Conservation (phyloP, 2,113 vertebrate species). For the Dasyornis broadbenti region DNA sequence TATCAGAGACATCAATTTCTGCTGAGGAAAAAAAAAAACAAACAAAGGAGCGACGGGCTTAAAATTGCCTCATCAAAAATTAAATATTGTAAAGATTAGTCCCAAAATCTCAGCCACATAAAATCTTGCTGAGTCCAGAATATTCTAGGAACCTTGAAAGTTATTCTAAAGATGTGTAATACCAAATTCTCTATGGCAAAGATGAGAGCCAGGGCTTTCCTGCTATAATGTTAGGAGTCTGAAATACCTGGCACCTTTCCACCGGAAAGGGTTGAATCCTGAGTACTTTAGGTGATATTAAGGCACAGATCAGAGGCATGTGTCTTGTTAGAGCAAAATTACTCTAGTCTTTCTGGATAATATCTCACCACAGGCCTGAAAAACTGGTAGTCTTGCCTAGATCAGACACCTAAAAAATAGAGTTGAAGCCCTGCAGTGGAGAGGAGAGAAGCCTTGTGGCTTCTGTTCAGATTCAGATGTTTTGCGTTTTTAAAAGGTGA, state of each 20-base stretch:
- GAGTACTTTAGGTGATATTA: neutral
- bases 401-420: neutral
- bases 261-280: neutral
- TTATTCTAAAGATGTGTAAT: neutral
- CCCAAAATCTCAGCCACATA: neutral
- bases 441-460: neutral
- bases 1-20: neutral
- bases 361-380: neutral
- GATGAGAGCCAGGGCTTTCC: neutral
- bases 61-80: neutral
- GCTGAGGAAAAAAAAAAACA: neutral
- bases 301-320: neutral
- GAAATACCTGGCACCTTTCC: neutral
- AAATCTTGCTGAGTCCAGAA: neutral
- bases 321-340: neutral
- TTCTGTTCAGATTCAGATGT: neutral
- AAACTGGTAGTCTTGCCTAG: neutral
- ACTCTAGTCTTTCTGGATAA: neutral
- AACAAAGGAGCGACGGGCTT: neutral
- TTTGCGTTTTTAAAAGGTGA: neutral
- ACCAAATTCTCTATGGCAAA: neutral
- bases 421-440: neutral
- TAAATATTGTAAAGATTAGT: neutral
- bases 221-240: neutral
- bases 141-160: neutral